Percentiles rank a stretch among this genome's conserved stretches.
phyloP scores from a whole-genome alignment of 2,888 invertebrate species.

The Hirtodrosophila histrioides region DNA sequence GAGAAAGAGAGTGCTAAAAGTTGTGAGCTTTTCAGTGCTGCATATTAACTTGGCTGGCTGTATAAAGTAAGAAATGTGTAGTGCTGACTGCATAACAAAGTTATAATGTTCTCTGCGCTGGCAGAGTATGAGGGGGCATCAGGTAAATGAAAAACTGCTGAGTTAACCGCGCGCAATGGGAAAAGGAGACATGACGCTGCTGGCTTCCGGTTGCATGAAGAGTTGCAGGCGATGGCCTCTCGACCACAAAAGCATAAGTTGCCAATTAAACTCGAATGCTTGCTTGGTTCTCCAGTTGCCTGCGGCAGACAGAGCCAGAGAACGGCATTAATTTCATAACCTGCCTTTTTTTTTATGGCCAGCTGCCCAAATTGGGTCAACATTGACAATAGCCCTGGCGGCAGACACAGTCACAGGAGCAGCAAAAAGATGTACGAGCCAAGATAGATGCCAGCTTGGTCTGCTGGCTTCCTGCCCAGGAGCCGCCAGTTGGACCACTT shows the following conservation, averaged over 20 bases:
- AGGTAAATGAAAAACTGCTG: conserved; percentile 42
- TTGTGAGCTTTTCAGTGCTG: too few species aligned
- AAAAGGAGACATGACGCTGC: conserved; percentile 44
- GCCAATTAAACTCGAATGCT: conserved; percentile 80
- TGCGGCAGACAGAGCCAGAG: conserved; percentile 29
- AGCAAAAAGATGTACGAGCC: background rate
- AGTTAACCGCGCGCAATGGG: conserved; percentile 22
- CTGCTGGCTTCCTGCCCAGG: conserved; percentile 5
- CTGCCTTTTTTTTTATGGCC: conserved; percentile 73
- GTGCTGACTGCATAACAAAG: too few species aligned
- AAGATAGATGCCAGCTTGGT: conserved; percentile 44
- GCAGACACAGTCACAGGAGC: conserved; percentile 15
- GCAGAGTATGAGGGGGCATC: conserved; percentile 6
- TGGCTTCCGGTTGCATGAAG: conserved; percentile 25
- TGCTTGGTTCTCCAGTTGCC: conserved; percentile 45
- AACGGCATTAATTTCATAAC: conserved; percentile 77
- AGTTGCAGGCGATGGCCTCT: conserved; percentile 33
- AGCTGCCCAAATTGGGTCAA: conserved; percentile 77
- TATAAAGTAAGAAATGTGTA: too few species aligned
- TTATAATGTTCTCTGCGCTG: too few species aligned
- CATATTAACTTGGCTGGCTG: too few species aligned
- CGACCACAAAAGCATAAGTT: conserved; percentile 80
- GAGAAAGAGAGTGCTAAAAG: too few species aligned
- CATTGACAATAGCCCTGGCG: conserved; percentile 69
- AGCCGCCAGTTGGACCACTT: background rate